Evolutionary conservation across 2,888 invertebrate genomes (phyloP).

Genomic region (Papilio protenor): DNA sequence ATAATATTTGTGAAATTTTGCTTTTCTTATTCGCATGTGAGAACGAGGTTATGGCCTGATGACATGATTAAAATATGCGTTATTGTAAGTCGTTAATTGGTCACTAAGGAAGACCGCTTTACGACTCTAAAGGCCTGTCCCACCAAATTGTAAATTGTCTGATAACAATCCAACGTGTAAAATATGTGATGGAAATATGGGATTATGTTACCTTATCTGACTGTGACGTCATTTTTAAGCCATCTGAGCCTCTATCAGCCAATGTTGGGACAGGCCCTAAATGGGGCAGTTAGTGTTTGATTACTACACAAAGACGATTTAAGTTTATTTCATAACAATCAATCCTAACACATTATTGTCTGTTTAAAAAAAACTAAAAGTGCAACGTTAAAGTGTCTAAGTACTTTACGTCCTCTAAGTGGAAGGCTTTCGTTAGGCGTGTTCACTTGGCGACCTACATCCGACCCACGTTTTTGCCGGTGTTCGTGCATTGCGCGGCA

Average conservation of each 20-base stretch:
- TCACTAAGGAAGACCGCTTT: neutral
- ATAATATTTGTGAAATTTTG: conserved; percentile 7
- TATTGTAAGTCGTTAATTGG: neutral
- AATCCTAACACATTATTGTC: neutral
- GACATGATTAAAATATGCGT: neutral
- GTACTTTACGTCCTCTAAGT: conserved; percentile 27
- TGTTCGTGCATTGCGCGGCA: conserved; percentile 58
- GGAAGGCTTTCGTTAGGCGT: conserved; percentile 49
- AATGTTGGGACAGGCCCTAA: too few relatives aligned
- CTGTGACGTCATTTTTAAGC: too few relatives aligned
- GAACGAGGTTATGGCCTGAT: conserved; percentile 18
- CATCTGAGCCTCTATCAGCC: too few relatives aligned
- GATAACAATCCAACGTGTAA: too few relatives aligned
- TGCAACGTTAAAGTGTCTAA: neutral
- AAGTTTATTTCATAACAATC: neutral
- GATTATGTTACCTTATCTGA: too few relatives aligned
- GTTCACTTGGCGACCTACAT: conserved; percentile 81
- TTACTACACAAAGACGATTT: neutral
- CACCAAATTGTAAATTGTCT: too few relatives aligned
- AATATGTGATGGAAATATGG: too few relatives aligned
- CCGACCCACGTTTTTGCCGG: conserved; percentile 74
- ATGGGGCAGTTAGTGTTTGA: neutral
- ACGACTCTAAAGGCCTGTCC: too few relatives aligned
- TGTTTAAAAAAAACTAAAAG: neutral
- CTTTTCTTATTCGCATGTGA: conserved; percentile 17